Evolutionary conservation across 2,797 vertebrate genomes (phyloP), one percentile per base, ranked within the genome.

Genomic region (Sebastes cheni): DNA sequence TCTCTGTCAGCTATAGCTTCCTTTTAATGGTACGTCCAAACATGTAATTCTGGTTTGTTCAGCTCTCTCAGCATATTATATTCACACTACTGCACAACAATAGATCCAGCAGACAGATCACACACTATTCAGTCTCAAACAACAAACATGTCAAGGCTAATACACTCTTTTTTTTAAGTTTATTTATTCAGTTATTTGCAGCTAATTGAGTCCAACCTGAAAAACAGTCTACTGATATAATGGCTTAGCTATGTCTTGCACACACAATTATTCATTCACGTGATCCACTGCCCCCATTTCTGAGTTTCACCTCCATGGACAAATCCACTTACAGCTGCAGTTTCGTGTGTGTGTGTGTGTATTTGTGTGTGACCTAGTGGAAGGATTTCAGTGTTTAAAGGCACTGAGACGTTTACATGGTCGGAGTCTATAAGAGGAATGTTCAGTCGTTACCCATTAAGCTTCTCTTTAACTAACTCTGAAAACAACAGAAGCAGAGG

Each of bases 251-350:
- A 58, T 34, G 23, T 76, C 7, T 23, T 23, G 1, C 12, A 54
- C 50, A 59, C 23, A 5, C 52, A 75, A 20, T 36, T 58, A 46
- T 62, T 22, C 39, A 58, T 70, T 80, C 50, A 81, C 76, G 68
- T 80, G 76, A 86, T 84, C 65, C 72, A 82, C 39, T 82, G 58
- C 69, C 72, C 73, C 54, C 56, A 36, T 82, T 84, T 71, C 71
- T 2, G 3, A 77, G 69, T 74, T 77, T 71, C 59, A 54, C 56
- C 59, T 58, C 65, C 46, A 30, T 29, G 61, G 39, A 56, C 55
- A 86, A 91, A 90, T 87, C 89, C 78, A 84, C 77, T 89, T 81
- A 86, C 1, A 75, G 72, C 80, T 73, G n/a, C 56, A 52, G 30
- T 25, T 5, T 2, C 3, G 2, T 64, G 25, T 54, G 66, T 64